A percentile compares a stretch with the other conserved stretches of the same genome.
Conservation (phyloP, 2,113 vertebrate genomes). For the Cranoglanis bouderius region DNA sequence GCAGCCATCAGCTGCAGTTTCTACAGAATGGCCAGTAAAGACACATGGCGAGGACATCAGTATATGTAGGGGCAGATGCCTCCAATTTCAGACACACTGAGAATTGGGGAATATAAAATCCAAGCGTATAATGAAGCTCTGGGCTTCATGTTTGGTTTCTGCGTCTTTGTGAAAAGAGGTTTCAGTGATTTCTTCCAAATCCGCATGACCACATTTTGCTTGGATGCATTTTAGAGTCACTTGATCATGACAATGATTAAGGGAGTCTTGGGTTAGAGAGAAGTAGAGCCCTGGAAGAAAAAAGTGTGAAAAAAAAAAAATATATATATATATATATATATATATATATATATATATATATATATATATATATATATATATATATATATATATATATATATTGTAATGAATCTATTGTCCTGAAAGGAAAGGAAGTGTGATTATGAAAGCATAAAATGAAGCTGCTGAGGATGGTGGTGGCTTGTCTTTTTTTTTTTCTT, state of each 20-base stretch:
- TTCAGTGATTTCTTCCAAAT: conserved; percentile 40
- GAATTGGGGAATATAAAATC: conserved; percentile 45
- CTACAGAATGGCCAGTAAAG: conserved; percentile 5
- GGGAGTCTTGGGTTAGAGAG: conserved; percentile 46
- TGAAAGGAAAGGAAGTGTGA: not conserved
- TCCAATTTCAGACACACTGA: conserved; percentile 56
- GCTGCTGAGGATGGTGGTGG: not conserved
- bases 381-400: too few species aligned
- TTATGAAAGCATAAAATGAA: conserved; percentile 24
- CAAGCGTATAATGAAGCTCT: conserved; percentile 46
- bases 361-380: too few species aligned
- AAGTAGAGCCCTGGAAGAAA: conserved; percentile 40
- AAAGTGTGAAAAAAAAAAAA: conserved; percentile 18
- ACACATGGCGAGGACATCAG: conserved; percentile 57
- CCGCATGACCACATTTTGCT: conserved; percentile 57
- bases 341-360: too few species aligned
- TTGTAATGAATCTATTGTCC: not conserved
- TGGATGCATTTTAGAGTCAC: conserved; percentile 57
- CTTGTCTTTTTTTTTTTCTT: not conserved
- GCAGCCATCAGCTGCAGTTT: conserved; percentile 42
- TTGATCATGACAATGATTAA: conserved; percentile 50
- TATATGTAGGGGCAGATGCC: conserved; percentile 54
- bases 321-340: too few species aligned
- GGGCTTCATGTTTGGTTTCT: conserved; percentile 46
- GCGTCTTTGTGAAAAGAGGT: conserved; percentile 53